Base-by-base conservation (phyloP, 2,888 invertebrate genomes). In the Galerucella calmariensis region DNA sequence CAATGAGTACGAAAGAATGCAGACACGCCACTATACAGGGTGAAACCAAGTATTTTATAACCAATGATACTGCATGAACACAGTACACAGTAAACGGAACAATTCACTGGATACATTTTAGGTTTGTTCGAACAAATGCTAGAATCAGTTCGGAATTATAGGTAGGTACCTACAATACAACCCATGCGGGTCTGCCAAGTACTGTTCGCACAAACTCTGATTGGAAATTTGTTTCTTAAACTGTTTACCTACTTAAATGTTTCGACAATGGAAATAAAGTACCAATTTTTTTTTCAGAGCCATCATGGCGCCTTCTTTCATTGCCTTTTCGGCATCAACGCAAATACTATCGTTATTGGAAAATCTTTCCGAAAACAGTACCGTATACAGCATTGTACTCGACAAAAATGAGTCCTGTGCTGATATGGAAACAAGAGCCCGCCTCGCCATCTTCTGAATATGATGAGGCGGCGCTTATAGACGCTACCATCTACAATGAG, bases 231-330 rank as follows among this genome's bases (percentile, higher is more conserved):
- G 8, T 35, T 8, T 35, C 8, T 35, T 35, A 35, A 35, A 35
- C 35, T 35, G 35, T 35, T 35, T 6, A 35, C 35, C 35, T 6
- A 35, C 35, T 1, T 35, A 8, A 1, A 35, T 35, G 8, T 35
- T 35, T 35, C 5, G 8, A 48, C 12, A 12, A 48, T 48, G 11
- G 12, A 48, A 14, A 48, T 48, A 48, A 48, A 12, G 2, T 12
- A 48, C 12, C 0, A 12, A 48, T 48, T 48, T 12, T 83, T 85
- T 79, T 84, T 83, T 78, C 90, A 95, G 95, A 89, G 94, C 94
- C 95, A 92, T 83, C 87, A 95, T 95, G 95, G 95, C 95, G 91
- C 90, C 91, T 90, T 87, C 90, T 90, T 90, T 90, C 58, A 44
- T 46, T 90, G 90, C 88, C 88, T 90, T 90, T 89, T 90, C 90